These are phyloP conservation scores for Microctenopoma lineatum DNA, from an alignment of 2,797 vertebrate genomes.

Conservation along the genomic window DNA sequence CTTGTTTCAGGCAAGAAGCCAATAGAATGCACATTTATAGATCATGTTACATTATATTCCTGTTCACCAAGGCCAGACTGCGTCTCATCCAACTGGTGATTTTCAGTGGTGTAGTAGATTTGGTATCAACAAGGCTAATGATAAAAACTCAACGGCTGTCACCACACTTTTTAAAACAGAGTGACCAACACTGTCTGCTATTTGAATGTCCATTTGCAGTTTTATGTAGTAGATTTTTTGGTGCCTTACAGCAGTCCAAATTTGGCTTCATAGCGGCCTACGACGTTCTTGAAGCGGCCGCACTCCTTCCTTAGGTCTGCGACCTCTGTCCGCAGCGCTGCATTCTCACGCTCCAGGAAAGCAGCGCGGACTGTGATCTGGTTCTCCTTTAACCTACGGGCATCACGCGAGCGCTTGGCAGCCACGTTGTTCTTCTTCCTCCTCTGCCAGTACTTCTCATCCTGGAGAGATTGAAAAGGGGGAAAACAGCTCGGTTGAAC, in stretches of 20 bases:
- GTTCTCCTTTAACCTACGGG: slow-evolving; percentile 95
- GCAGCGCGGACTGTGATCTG: slow-evolving; percentile 97
- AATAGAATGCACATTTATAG: neutral
- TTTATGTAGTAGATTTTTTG: neutral
- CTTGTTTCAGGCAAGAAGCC: neutral
- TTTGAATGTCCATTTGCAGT: neutral
- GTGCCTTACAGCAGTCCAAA: slow-evolving; percentile 91
- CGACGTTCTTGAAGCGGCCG: slow-evolving; percentile 88
- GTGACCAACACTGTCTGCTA: slow-evolving; percentile 5
- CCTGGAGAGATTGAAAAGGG: slow-evolving; percentile 77
- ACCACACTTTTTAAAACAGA: slow-evolving; percentile 17
- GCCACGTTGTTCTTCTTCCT: slow-evolving; percentile 98
- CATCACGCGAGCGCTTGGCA: slow-evolving; percentile 95
- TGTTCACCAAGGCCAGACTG: neutral
- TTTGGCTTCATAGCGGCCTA: slow-evolving; percentile 90
- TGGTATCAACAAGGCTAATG: neutral
- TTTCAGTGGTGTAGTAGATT: neutral
- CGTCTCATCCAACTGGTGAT: neutral
- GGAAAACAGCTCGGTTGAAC: neutral
- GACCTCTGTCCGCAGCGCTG: slow-evolving; percentile 90
- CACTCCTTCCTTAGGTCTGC: slow-evolving; percentile 94
- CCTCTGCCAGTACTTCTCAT: slow-evolving; percentile 95
- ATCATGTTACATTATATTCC: neutral
- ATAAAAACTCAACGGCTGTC: slow-evolving; percentile 4
- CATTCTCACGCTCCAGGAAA: slow-evolving; percentile 96